A percentile compares a stretch with the other conserved stretches of the same genome.
These are phyloP conservation scores for Euzophera pinguis DNA, from an alignment of 2,888 invertebrate species.

Conservation along the genomic window DNA sequence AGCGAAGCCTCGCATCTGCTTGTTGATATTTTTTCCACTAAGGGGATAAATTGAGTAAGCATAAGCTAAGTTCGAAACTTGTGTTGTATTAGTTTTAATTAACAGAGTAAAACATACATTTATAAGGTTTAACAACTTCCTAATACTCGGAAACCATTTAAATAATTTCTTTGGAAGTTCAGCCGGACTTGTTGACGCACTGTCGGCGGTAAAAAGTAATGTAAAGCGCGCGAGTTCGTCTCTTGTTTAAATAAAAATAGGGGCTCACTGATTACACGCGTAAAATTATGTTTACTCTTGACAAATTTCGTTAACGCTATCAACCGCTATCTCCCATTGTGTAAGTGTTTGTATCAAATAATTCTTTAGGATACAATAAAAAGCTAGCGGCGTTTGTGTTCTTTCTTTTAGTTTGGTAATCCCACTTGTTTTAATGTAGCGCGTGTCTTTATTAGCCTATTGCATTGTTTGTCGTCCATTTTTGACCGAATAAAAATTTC, in stretches of 20 bases:
- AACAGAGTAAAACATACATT: no score
- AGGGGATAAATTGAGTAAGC: no score
- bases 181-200: not conserved
- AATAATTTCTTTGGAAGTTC: not conserved
- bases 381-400: not conserved
- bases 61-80: no score
- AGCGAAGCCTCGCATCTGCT: no score
- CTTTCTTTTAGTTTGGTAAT: not conserved
- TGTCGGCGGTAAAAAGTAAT: not conserved
- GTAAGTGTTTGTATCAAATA: conserved; percentile 13
- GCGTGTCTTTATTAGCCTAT: no score
- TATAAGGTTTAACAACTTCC: not conserved
- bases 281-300: conserved; percentile 38
- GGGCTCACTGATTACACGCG: conserved; percentile 39
- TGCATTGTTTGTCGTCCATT: no score
- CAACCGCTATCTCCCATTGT: conserved; percentile 23
- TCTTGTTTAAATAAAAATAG: conserved; percentile 50
- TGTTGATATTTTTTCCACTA: no score
- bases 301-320: conserved; percentile 38
- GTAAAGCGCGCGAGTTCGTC: not conserved
- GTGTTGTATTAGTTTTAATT: no score
- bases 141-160: not conserved
- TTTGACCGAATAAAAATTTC: no score
- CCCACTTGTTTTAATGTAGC: not conserved
- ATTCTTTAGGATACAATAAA: conserved; percentile 5